Percentiles rank a stretch among this genome's conserved stretches.
Evolutionary conservation across 2,888 invertebrate genomes (phyloP).

Genomic region (Tenthredo amoena): DNA sequence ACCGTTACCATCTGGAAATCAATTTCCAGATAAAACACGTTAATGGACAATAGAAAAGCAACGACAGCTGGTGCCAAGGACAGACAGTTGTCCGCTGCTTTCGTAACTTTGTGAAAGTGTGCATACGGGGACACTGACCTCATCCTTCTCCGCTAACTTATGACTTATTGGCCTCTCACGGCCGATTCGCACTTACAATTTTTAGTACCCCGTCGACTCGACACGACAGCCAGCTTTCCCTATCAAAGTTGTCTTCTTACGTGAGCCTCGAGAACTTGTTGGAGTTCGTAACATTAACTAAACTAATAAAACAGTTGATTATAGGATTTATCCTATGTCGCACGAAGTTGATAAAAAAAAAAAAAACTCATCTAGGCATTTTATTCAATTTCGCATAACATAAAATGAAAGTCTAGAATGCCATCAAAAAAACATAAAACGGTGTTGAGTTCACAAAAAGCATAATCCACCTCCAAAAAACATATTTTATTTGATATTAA

Average conservation of each 20-base stretch:
- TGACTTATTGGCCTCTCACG: slow-evolving; percentile 48
- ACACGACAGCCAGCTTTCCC: slow-evolving; percentile 55
- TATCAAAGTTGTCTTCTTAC: slow-evolving; percentile 49
- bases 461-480: not conserved
- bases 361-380: not conserved
- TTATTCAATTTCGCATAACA: not conserved
- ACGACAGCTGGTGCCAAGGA: slow-evolving; percentile 77
- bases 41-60: slow-evolving; percentile 75
- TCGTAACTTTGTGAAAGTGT: slow-evolving; percentile 78
- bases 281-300: slow-evolving; percentile 28
- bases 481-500: not conserved
- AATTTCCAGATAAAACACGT: slow-evolving; percentile 65
- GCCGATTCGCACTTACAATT: slow-evolving; percentile 51
- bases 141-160: slow-evolving; percentile 67
- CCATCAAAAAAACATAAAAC: not conserved
- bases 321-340: not conserved
- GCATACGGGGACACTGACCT: slow-evolving; percentile 77
- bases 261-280: slow-evolving; percentile 30
- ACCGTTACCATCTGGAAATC: slow-evolving; percentile 35
- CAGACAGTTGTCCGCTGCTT: slow-evolving; percentile 75
- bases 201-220: slow-evolving; percentile 52
- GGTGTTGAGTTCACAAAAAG: not conserved
- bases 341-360: not conserved
- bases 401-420: not conserved
- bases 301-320: slow-evolving; percentile 36